Percentiles rank a stretch among this genome's conserved stretches.
phyloP scores from a whole-genome alignment of 1,140 invertebrate species.

The Octopus bimaculoides region DNA sequence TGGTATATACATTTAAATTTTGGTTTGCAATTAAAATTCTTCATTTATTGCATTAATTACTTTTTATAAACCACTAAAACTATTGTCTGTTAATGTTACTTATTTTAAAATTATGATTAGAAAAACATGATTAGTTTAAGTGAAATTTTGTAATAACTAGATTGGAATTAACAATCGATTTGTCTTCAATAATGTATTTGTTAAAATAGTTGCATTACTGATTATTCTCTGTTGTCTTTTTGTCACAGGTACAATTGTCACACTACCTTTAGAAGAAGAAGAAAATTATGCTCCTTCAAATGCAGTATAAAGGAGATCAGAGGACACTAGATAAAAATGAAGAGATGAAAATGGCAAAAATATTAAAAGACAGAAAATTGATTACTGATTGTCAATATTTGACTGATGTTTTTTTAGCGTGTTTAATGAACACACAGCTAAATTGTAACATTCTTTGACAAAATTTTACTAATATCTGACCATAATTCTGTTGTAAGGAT shows the following conservation, averaged over 20 bases:
- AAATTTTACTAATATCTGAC: too few relatives aligned
- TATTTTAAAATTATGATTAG: not conserved
- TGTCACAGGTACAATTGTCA: slow-evolving; percentile 27
- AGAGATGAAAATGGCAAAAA: not conserved
- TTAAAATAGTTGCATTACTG: too few relatives aligned
- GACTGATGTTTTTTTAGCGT: too few relatives aligned
- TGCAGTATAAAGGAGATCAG: slow-evolving; percentile 17
- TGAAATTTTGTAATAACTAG: not conserved
- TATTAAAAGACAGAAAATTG: too few relatives aligned
- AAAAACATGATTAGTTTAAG: not conserved
- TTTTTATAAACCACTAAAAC: not conserved
- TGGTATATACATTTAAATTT: too few relatives aligned
- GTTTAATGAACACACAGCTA: too few relatives aligned
- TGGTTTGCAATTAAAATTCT: too few relatives aligned
- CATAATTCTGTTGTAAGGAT: too few relatives aligned
- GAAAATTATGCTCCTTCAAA: slow-evolving; percentile 25
- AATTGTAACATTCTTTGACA: too few relatives aligned
- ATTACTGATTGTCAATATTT: too few relatives aligned
- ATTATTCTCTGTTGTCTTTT: not conserved
- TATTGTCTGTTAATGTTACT: not conserved
- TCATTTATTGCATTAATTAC: not conserved
- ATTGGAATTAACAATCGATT: too few relatives aligned
- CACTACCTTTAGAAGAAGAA: slow-evolving; percentile 26
- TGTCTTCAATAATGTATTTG: not conserved
- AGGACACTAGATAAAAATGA: not conserved